Percentiles rank a stretch among this genome's conserved stretches.
These are phyloP conservation scores for Allolobophora icterica DNA, from an alignment of 2,888 invertebrate genomes.

Conservation along the genomic window DNA sequence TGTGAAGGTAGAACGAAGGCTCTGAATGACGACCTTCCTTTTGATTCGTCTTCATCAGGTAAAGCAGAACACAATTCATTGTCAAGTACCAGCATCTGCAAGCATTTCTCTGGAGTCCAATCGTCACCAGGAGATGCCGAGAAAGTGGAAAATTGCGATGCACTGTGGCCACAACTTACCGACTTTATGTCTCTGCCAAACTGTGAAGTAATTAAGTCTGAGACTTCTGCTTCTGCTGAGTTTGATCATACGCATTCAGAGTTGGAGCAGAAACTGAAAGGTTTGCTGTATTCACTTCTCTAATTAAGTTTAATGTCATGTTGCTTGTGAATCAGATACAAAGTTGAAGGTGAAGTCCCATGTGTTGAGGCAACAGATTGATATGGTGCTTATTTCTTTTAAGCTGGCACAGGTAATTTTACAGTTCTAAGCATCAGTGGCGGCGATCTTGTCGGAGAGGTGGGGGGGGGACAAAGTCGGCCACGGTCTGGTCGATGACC, in stretches of 20 bases:
- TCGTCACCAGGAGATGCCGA: neutral
- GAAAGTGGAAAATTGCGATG: neutral
- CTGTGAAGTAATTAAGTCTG: neutral
- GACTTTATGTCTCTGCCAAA: neutral
- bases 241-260: neutral
- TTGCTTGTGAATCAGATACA: too few species aligned
- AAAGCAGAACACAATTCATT: neutral
- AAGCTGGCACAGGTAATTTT: too few species aligned
- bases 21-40: neutral
- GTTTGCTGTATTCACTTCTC: neutral
- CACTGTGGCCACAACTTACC: neutral
- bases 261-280: neutral
- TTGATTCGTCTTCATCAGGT: neutral
- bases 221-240: neutral
- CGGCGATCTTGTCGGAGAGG: too few species aligned
- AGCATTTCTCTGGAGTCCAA: slow-evolving; percentile 3
- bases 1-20: neutral
- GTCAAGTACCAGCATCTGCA: neutral
- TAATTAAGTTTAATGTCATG: too few species aligned
- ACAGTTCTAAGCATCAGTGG: too few species aligned
- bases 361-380: too few species aligned
- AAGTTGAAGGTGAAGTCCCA: too few species aligned
- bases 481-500: too few species aligned
- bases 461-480: too few species aligned
- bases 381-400: too few species aligned